phyloP scores from a whole-genome alignment of 2,113 vertebrate genomes.

The Phoxinus phoxinus region DNA sequence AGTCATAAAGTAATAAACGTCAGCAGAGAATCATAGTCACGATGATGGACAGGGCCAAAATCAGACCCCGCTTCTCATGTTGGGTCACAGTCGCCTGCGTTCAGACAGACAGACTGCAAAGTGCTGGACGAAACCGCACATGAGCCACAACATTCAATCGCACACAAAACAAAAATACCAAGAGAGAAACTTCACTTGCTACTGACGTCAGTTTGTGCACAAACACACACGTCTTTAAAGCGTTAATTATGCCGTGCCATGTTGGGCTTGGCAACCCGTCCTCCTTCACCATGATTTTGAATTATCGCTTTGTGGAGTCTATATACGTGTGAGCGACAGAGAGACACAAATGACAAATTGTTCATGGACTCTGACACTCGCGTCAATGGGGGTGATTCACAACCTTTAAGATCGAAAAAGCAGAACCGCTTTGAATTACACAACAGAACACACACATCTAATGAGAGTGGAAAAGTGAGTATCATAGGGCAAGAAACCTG shows the following conservation, averaged over 20 bases:
- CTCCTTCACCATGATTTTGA: conserved; percentile 30
- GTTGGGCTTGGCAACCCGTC: conserved; percentile 35
- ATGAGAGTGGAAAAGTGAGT: conserved; percentile 18
- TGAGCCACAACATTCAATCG: conserved; percentile 16
- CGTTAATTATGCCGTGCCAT: conserved; percentile 27
- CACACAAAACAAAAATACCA: conserved; percentile 43
- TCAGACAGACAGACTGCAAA: conserved; percentile 41
- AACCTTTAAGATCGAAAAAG: conserved; percentile 51
- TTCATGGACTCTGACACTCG: conserved; percentile 44
- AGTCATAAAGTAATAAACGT: conserved; percentile 65
- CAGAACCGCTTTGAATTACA: conserved; percentile 44
- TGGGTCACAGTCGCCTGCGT: conserved; percentile 47
- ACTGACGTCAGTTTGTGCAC: conserved; percentile 30
- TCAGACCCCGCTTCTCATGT: conserved; percentile 31
- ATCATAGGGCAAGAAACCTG: background rate
- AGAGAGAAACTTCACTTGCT: conserved; percentile 7
- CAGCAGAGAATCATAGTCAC: conserved; percentile 54
- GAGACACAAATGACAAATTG: conserved; percentile 50
- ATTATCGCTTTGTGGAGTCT: conserved; percentile 45
- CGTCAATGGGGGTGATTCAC: conserved; percentile 55
- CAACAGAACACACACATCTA: conserved; percentile 31
- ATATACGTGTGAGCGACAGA: background rate
- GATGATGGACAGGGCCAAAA: conserved; percentile 63
- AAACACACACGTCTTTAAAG: conserved; percentile 49
- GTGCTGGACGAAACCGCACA: conserved; percentile 19